phyloP scores from a whole-genome alignment of 64 coral and sea anemone genomes.

The Stylophora pistillata region DNA sequence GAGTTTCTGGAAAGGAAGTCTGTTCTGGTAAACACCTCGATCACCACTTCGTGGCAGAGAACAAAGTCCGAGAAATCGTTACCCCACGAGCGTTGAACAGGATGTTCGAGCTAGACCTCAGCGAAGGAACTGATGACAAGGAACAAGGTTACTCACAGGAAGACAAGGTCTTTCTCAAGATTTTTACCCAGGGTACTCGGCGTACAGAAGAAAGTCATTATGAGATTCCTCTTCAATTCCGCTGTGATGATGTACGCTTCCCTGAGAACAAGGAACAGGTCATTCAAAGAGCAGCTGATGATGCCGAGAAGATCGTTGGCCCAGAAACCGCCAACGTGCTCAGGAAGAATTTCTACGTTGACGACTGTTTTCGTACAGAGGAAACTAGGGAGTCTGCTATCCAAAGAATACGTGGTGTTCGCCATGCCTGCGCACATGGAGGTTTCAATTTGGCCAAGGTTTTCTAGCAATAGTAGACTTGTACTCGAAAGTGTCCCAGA shows the following conservation, averaged over 20 bases:
- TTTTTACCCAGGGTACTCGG: slow-evolving; percentile 1
- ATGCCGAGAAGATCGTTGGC: slow-evolving; percentile 35
- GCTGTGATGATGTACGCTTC: not conserved
- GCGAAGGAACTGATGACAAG: slow-evolving; percentile 11
- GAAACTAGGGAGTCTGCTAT: slow-evolving; percentile 43
- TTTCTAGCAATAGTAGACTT: slow-evolving; percentile 20
- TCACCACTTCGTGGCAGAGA: slow-evolving; percentile 22
- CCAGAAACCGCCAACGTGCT: slow-evolving; percentile 16
- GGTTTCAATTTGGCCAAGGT: slow-evolving; percentile 59
- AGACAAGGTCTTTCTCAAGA: slow-evolving; percentile 7
- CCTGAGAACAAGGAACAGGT: slow-evolving; percentile 24
- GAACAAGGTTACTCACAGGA: slow-evolving; percentile 12
- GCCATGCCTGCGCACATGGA: slow-evolving; percentile 28
- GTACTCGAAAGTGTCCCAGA: slow-evolving; percentile 18
- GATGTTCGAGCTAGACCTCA: slow-evolving; percentile 56
- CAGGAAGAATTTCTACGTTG: slow-evolving; percentile 66
- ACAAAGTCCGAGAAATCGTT: slow-evolving; percentile 41
- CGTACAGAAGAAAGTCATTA: not conserved
- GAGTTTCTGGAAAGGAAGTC: slow-evolving; percentile 26
- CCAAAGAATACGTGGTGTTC: slow-evolving; percentile 30
- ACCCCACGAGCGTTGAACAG: slow-evolving; percentile 48
- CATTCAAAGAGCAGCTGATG: not conserved
- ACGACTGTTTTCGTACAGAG: slow-evolving; percentile 56
- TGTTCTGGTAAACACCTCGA: not conserved
- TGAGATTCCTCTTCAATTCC: slow-evolving; percentile 25